phyloP scores from a whole-genome alignment of 2,113 vertebrate species.

The Carettochelys insculpta region DNA sequence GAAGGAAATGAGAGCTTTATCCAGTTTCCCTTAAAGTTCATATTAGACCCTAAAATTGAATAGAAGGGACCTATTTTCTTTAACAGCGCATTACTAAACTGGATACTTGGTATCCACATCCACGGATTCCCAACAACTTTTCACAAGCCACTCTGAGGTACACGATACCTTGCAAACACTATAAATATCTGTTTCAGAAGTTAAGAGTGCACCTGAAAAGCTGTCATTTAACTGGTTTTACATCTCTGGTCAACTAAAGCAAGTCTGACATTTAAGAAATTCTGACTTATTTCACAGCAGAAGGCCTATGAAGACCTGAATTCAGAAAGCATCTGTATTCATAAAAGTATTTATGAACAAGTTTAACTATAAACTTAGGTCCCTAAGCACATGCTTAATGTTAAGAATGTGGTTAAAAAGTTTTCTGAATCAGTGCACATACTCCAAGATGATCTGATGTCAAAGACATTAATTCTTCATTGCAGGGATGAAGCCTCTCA shows the following conservation, averaged over 20 bases:
- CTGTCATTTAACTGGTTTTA: not conserved
- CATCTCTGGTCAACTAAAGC: not conserved
- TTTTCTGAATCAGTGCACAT: conserved; percentile 24
- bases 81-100: not conserved
- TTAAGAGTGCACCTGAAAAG: not conserved
- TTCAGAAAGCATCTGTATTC: not conserved
- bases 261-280: not conserved
- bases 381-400: not conserved
- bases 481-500: conserved; percentile 74
- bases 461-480: conserved; percentile 57
- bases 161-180: not conserved
- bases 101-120: not conserved
- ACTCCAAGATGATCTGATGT: conserved; percentile 72
- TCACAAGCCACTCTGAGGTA: not conserved
- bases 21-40: conserved; percentile 34
- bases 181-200: not conserved
- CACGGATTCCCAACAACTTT: not conserved
- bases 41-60: conserved; percentile 16
- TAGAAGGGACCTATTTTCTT: not conserved
- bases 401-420: not conserved
- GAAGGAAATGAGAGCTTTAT: conserved; percentile 29
- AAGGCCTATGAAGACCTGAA: not conserved
- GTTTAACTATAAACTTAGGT: not conserved
- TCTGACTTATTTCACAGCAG: not conserved
- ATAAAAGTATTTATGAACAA: not conserved